Conservation (phyloP, 2,797 vertebrate genomes). For the Hypotaenidia philippensis region DNA sequence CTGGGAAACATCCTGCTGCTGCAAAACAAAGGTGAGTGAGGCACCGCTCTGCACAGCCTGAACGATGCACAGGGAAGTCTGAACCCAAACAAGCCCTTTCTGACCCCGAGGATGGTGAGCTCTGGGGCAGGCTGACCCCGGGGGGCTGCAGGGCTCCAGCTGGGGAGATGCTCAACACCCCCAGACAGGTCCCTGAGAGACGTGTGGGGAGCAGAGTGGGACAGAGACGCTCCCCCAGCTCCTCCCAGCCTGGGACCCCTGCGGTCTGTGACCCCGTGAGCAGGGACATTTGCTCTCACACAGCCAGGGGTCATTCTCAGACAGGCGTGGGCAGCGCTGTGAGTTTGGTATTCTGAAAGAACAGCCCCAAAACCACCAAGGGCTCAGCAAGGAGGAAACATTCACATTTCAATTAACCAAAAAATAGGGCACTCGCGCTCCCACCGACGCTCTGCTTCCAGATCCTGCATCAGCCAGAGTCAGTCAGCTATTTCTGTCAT, state of each 20-base stretch:
- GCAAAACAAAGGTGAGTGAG: rapidly evolving
- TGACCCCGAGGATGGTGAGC: rapidly evolving
- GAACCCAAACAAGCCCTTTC: rapidly evolving
- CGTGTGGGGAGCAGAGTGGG: neutral
- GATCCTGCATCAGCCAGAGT: neutral
- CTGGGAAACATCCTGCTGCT: too few species aligned
- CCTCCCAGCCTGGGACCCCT: neutral
- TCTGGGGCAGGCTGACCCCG: neutral
- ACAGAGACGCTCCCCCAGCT: neutral
- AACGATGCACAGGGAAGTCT: rapidly evolving
- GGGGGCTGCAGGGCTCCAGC: neutral
- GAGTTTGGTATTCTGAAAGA: neutral
- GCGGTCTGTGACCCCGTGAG: neutral
- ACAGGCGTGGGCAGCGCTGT: rapidly evolving
- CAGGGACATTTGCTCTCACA: rapidly evolving
- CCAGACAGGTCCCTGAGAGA: rapidly evolving
- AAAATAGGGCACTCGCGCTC: slow-evolving; percentile 42
- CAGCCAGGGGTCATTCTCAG: rapidly evolving
- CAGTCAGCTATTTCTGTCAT: slow-evolving; percentile 22
- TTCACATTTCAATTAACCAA: slow-evolving; percentile 17
- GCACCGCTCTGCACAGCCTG: rapidly evolving
- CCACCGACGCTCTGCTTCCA: slow-evolving; percentile 5
- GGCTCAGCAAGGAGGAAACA: neutral
- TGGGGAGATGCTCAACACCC: neutral
- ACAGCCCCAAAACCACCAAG: neutral